Base-by-base conservation (phyloP, 2,113 vertebrate species). In the Hippolais icterina region DNA sequence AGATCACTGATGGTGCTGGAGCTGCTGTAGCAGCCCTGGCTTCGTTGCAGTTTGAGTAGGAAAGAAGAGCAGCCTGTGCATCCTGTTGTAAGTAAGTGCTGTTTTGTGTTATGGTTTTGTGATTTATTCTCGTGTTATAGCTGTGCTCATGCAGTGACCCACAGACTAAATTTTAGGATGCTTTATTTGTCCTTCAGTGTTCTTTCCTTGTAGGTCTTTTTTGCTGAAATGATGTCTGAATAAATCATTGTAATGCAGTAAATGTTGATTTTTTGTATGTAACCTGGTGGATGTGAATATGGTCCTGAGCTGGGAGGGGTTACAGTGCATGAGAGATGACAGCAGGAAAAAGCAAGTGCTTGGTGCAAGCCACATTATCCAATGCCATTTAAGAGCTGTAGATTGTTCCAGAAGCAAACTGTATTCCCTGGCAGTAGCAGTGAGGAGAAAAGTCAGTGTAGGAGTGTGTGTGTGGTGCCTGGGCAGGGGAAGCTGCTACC, bases 31-130 rank as follows among this genome's bases (percentile, higher is more conserved):
- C 22, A 68, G n/a, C 19, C 8, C 21, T n/a, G 27, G 15, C 24
- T 52, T 6, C 1, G 0, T 5, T 47, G 31, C 15, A 4, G 0
- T 42, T 5, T 24, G 42, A 35, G 4, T 6, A 2, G 28, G 54
- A 28, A 52, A 50, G 47, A 61, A 20, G 42, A 92, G 33, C 24
- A 52, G 50, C 0, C 0, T 53, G 53, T 50, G 50, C 46, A 66
- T 53, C 23, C 14, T 1, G 1, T 9, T 80, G 46, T 50, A 53
- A 57, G 76, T 77, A 74, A 77, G 59, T 16, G 47, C 57, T 90
- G 3, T 63, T 90, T 66, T 83, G 42, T 46, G 5, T 47, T 80
- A 8, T 59, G 22, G 2, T 65, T 0, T 33, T 83, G 42, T 46
- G 5, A 29, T 74, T 86, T 89, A 44, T 64, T 83, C 14, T 57